A percentile compares a stretch with the other conserved stretches of the same genome.
Conservation (phyloP, 2,888 invertebrate genomes). For the Tenthredo mesomela region DNA sequence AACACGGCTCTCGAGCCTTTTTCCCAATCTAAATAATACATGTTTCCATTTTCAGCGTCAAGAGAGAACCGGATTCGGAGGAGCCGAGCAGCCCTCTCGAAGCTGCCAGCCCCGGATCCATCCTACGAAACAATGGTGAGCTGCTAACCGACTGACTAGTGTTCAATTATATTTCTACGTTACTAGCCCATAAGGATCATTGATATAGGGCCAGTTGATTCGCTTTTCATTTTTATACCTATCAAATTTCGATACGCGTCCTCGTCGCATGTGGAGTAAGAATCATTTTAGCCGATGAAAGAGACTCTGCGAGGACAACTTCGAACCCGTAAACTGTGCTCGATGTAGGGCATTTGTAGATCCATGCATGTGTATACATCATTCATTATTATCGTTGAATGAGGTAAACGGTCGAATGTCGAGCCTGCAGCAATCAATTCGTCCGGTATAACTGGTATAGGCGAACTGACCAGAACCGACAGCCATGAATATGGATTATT, state of each 20-base stretch:
- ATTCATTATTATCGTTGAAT: not conserved
- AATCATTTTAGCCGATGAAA: not conserved
- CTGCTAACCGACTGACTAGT: constrained; percentile 41
- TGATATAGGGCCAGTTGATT: not conserved
- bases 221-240: too few relatives aligned
- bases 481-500: constrained; percentile 23
- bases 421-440: not conserved
- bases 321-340: not conserved
- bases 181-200: not conserved
- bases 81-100: constrained; percentile 76
- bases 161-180: not conserved
- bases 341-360: not conserved
- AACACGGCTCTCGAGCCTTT: constrained; percentile 41
- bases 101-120: constrained; percentile 75
- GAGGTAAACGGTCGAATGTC: not conserved
- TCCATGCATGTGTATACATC: not conserved
- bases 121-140: constrained; percentile 76
- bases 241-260: not conserved
- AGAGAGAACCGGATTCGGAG: constrained; percentile 74
- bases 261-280: not conserved
- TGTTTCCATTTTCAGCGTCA: constrained; percentile 74
- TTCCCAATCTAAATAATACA: constrained; percentile 68
- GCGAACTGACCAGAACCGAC: not conserved
- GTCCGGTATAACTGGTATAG: not conserved
- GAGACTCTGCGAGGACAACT: not conserved